Evolutionary conservation across 2,113 vertebrate species (phyloP), one percentile per base, ranked within the genome.

Genomic region (Pithys albifrons): DNA sequence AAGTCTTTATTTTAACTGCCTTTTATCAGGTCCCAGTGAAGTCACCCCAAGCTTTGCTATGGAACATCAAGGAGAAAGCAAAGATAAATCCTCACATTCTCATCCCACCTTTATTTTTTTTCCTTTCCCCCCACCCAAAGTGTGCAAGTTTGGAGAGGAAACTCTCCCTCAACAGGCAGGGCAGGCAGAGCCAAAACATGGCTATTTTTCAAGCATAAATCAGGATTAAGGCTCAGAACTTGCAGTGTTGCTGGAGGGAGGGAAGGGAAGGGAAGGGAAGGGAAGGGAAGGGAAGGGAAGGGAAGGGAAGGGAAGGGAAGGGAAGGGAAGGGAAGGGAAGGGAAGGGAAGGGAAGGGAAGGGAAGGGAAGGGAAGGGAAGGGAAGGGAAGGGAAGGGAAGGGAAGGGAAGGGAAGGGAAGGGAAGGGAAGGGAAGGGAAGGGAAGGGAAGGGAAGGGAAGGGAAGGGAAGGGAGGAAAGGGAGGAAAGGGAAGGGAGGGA

Each of bases 101-200:
- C 37, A 4, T 1, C 45, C 41, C 54, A 12, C 37, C 28, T n/a
- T 28, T 65, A 19, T 48, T 28, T 7, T 2, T 4, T 8, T 28
- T 15, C 6, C 14, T 14, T 25, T 20, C 9, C 2, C 3, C 12
- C 24, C 14, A 12, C 12, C 7, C 31, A 3, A 25, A n/a, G 3
- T 0, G 0, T 0, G 8, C 9, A 7, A 11, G 15, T 24, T 7
- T 0, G 33, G 70, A 46, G 52, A 2, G 41, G 58, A 61, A 46
- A 6, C 27, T 23, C 69, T 3, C 14, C 37, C 57, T 12, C 51
- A 1, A 19, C 5, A 0, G 0, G 1, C 10, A 4, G 33, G 31
- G 25, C 28, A 33, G 25, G 52, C 71, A 14, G 25, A 65, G 37
- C 33, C 64, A 25, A 27, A 85, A 3, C 6, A 0, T 41, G 1